Conservation (phyloP, 2,113 vertebrate species). For the Arenaria interpres region DNA sequence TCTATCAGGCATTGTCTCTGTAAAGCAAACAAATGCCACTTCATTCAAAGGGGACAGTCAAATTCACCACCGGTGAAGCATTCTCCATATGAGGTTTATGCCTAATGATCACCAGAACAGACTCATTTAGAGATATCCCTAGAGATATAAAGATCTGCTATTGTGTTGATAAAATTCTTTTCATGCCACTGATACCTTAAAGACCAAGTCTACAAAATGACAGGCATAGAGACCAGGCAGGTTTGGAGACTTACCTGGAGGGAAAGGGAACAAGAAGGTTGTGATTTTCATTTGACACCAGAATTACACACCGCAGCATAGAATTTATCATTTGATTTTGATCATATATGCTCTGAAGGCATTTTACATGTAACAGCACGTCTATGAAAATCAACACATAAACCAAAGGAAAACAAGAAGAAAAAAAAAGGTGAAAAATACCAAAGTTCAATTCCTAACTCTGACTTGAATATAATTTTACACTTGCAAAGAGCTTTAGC, state of each 20-base stretch:
- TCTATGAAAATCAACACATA: background rate
- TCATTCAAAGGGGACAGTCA: background rate
- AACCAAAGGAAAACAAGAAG: background rate
- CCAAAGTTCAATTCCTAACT: background rate
- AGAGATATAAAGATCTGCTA: slow-evolving; percentile 8
- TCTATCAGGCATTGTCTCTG: background rate
- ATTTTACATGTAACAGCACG: background rate
- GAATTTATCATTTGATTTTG: background rate
- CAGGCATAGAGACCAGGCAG: background rate
- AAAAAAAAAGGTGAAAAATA: background rate
- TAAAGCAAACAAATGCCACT: slow-evolving; percentile 37
- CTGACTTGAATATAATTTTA: slow-evolving; percentile 18
- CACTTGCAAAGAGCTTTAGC: slow-evolving; percentile 32
- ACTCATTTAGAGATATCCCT: slow-evolving; percentile 33
- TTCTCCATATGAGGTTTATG: background rate
- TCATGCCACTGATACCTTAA: slow-evolving; percentile 32
- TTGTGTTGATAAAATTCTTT: slow-evolving; percentile 65
- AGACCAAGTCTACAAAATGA: background rate
- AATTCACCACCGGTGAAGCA: slow-evolving; percentile 11
- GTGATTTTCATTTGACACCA: background rate
- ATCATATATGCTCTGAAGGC: background rate
- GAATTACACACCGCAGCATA: background rate
- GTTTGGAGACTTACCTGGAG: background rate
- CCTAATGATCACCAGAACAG: background rate
- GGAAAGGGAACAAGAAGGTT: background rate